Conservation (phyloP, 1,140 invertebrate genomes). For the Mactra quadrangularis region DNA sequence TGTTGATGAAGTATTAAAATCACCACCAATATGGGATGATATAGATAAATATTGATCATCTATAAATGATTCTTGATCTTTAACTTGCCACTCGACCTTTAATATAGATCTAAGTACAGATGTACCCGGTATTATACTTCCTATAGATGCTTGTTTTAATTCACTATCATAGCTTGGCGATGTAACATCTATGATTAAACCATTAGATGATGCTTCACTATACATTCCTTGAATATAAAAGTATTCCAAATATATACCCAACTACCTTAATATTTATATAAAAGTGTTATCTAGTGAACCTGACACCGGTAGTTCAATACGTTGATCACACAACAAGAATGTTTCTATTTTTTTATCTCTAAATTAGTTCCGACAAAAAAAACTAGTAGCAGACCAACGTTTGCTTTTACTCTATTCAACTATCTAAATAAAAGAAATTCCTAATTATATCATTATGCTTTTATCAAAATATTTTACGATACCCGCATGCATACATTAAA, state of each 20-base stretch:
- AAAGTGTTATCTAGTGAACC: too few relatives aligned
- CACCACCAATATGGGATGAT: slow-evolving; percentile 16
- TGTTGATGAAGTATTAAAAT: slow-evolving; percentile 20
- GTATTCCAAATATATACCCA: not conserved
- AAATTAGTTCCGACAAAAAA: too few relatives aligned
- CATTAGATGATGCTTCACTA: slow-evolving; percentile 54
- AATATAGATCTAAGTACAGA: slow-evolving; percentile 26
- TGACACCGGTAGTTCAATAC: too few relatives aligned
- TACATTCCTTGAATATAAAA: slow-evolving; percentile 41
- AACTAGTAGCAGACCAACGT: too few relatives aligned
- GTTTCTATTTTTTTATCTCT: too few relatives aligned
- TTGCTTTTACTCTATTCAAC: too few relatives aligned
- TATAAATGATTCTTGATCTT: slow-evolving; percentile 16
- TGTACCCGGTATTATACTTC: slow-evolving; percentile 10
- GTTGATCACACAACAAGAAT: too few relatives aligned
- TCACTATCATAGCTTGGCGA: slow-evolving; percentile 6
- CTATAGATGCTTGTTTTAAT: slow-evolving; percentile 19
- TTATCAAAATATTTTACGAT: not conserved
- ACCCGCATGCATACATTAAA: not conserved
- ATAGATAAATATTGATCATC: slow-evolving; percentile 19
- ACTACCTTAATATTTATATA: not conserved
- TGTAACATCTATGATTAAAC: slow-evolving; percentile 49
- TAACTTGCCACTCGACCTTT: not conserved
- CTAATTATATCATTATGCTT: too few relatives aligned
- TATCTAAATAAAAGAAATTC: too few relatives aligned